Evolutionary conservation across 1,140 invertebrate species (phyloP), one percentile per base, ranked within the genome.

Genomic region (Macrosteles quadrilineatus): DNA sequence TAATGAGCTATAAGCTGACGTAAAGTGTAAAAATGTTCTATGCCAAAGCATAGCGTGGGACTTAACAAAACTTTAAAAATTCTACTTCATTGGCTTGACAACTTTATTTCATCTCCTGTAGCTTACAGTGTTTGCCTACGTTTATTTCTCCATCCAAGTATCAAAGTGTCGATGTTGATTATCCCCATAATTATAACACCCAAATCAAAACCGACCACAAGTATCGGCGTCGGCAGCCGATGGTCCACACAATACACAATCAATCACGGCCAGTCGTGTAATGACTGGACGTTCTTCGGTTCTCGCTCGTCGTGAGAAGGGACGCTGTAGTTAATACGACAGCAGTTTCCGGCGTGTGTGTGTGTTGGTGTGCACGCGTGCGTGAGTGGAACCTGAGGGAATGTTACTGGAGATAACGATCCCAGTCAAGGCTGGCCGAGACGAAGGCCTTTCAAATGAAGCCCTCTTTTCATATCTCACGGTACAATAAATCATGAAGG

Each of bases 391-490:
- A 23, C 47, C 17, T 23, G 47, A 50, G 47, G 47, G 17, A 23
- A 23, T 50, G 47, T 36, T 6, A 4, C 32, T 4, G 47, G 47
- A 50, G 47, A 50, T 50, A 50, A 50, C 47, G 47, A 50, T 50
- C 47, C 21, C n/a, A 50, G 47, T 50, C 47, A 50, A 50, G 47
- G 47, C 21, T 50, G 47, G 21, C 4, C 21, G 47, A 6, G 47
- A 50, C 21, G 47, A 50, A 50, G 47, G 47, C 47, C 47, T 50
- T 50, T 50, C 47, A 50, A 50, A 50, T 50, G 47, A 50, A 50
- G 47, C 47, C 47, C 47, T 50, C 47, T 50, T 50, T 50, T 50
- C 47, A 50, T 50, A 50, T 50, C 47, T 50, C 47, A 50, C 47
- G 47, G 21, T 50, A 50, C 47, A 23, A 50, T 50, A 50, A 50